Conservation (phyloP, 2,113 vertebrate species). For the Ceyx margarethae region DNA sequence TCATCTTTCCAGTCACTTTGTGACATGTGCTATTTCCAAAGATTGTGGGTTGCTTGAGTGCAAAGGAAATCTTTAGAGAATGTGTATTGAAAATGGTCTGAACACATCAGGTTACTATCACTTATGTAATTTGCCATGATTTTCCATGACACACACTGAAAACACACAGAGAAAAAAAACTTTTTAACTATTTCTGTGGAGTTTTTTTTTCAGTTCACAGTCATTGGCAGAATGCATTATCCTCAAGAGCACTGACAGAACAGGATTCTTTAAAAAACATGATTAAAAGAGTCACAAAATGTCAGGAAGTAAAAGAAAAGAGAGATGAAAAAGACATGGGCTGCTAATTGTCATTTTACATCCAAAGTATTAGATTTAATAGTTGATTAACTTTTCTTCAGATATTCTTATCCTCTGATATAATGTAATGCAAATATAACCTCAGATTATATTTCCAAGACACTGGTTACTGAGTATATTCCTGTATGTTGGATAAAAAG, state of each 20-base stretch:
- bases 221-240: not conserved
- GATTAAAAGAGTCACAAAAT: conserved; percentile 16
- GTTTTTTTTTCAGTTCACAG: not conserved
- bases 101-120: not conserved
- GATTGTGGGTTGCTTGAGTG: not conserved
- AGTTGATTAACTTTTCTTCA: not conserved
- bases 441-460: not conserved
- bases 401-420: not conserved
- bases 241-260: not conserved
- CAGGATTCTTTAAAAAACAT: conserved; percentile 27
- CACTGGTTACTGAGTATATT: not conserved
- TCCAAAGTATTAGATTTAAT: not conserved
- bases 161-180: not conserved
- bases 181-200: not conserved
- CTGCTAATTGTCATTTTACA: not conserved
- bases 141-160: not conserved
- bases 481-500: not conserved
- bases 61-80: not conserved
- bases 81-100: not conserved
- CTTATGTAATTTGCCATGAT: not conserved
- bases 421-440: not conserved
- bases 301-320: not conserved
- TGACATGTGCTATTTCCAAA: not conserved
- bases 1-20: not conserved
- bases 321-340: not conserved